phyloP scores from a whole-genome alignment of 2,113 vertebrate genomes.

The Festucalex cinctus region DNA sequence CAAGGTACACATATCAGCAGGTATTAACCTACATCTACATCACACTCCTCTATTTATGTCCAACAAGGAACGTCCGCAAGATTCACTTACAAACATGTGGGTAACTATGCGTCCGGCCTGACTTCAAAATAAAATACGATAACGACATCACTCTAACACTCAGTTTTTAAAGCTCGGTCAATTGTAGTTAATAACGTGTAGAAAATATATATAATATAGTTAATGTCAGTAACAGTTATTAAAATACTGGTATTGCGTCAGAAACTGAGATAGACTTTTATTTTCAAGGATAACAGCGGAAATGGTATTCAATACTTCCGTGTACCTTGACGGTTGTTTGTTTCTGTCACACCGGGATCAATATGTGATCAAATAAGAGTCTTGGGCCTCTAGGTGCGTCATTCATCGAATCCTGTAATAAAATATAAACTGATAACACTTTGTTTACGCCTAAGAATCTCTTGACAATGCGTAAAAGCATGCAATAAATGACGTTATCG shows the following conservation, averaged over 20 bases:
- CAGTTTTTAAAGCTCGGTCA: not conserved
- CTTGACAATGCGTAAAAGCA: not conserved
- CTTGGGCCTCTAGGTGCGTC: not conserved
- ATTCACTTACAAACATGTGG: not conserved
- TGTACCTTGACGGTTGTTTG: not conserved
- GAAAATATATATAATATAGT: not conserved
- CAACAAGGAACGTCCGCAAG: not conserved
- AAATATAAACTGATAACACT: too few relatives aligned
- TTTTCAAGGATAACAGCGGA: not conserved
- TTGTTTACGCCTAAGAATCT: not conserved
- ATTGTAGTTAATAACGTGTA: not conserved
- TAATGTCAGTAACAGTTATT: not conserved
- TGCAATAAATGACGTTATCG: not conserved
- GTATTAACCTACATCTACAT: not conserved
- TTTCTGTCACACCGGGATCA: conserved; percentile 2
- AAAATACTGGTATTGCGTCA: not conserved
- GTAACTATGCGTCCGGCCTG: not conserved
- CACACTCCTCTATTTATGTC: not conserved
- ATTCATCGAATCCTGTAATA: not conserved
- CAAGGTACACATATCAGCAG: not conserved
- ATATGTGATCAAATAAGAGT: conserved; percentile 2
- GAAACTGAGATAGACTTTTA: not conserved
- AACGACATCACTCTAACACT: not conserved
- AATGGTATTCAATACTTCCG: not conserved
- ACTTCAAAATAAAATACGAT: not conserved